Percentiles rank a stretch among this genome's conserved stretches.
Conservation (phyloP, 1,140 invertebrate genomes). For the Musca domestica region DNA sequence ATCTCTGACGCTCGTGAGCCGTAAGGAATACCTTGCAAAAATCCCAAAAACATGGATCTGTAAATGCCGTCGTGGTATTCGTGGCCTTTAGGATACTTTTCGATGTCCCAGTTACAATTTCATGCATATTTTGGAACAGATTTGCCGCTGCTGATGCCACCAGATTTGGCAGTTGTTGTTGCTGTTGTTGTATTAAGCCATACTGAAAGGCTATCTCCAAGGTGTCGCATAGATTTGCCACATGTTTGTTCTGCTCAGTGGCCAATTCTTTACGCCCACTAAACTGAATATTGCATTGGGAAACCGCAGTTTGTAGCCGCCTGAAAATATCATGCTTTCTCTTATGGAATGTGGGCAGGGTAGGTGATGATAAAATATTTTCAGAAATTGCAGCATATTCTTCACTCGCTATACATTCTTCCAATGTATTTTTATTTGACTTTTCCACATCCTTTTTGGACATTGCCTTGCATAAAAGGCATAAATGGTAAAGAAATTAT, state of each 20-base stretch:
- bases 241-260: conserved; percentile 70
- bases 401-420: background rate
- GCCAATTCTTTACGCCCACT: conserved; percentile 76
- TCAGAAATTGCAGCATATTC: conserved; percentile 4
- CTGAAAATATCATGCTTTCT: conserved; percentile 46
- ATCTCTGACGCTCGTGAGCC: conserved; percentile 78
- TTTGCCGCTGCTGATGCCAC: conserved; percentile 34
- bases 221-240: conserved; percentile 60
- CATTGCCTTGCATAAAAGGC: too few species aligned
- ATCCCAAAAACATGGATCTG: conserved; percentile 58
- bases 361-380: background rate
- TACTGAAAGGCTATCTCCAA: conserved; percentile 67
- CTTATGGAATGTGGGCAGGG: conserved; percentile 35
- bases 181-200: conserved; percentile 57
- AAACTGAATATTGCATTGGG: conserved; percentile 71
- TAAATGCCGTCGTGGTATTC: background rate
- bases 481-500: too few species aligned
- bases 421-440: background rate
- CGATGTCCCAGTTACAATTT: conserved; percentile 40
- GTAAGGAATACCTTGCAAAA: conserved; percentile 68
- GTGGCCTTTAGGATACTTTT: background rate
- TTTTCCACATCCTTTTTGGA: too few species aligned
- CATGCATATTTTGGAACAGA: conserved; percentile 47
- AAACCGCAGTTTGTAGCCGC: conserved; percentile 59
- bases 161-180: background rate